A percentile compares a stretch with the other conserved stretches of the same genome.
Conservation (phyloP, 2,797 vertebrate genomes). For the Merluccius polli region DNA sequence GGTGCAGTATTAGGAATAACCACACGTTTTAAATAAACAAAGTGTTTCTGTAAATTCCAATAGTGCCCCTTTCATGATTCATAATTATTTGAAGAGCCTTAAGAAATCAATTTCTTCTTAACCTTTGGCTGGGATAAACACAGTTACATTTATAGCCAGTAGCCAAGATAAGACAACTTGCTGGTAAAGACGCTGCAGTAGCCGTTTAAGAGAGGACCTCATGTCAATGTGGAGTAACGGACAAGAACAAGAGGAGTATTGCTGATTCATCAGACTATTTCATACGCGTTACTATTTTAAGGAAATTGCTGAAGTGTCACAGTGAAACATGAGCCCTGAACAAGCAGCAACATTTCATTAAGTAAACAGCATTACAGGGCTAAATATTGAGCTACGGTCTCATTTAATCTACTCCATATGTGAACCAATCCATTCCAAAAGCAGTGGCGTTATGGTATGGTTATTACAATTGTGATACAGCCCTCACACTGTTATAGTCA, state of each 20-base stretch:
- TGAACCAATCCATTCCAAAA: conserved; percentile 22
- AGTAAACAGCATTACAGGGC: conserved; percentile 38
- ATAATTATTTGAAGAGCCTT: not conserved
- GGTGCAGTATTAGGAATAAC: too few relatives aligned
- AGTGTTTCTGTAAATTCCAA: too few relatives aligned
- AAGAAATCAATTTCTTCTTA: not conserved
- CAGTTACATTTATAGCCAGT: not conserved
- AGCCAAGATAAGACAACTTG: not conserved
- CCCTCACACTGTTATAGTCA: not conserved
- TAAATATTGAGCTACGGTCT: conserved; percentile 40
- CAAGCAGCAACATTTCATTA: conserved; percentile 40
- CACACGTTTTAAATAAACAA: too few relatives aligned
- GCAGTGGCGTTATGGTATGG: not conserved
- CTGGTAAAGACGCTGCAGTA: not conserved
- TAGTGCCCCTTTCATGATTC: too few relatives aligned
- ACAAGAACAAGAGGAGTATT: conserved; percentile 18
- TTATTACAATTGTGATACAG: conserved; percentile 24
- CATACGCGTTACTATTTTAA: conserved; percentile 38
- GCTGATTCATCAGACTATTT: conserved; percentile 20
- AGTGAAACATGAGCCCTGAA: conserved; percentile 64
- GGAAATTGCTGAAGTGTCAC: conserved; percentile 52
- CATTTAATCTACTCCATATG: conserved; percentile 46
- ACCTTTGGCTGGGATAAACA: not conserved
- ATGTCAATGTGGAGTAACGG: not conserved
- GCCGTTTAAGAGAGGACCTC: not conserved